Conservation (phyloP, 2,888 invertebrate species). For the Allacma fusca region DNA sequence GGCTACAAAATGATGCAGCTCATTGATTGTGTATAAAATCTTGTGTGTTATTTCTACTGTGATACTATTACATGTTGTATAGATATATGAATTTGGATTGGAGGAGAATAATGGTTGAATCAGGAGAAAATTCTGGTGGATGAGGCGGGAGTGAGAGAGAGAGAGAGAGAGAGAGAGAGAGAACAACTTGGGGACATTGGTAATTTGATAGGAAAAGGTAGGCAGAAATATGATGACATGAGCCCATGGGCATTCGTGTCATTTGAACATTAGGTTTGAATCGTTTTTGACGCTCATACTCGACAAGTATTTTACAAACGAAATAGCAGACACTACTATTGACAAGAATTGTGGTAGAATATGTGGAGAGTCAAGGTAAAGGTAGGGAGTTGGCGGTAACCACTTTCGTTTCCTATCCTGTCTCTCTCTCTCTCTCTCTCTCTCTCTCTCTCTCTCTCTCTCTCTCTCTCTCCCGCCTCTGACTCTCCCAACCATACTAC, state of each 20-base stretch:
- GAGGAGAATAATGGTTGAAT: not conserved
- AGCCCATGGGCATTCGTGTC: constrained; percentile 40
- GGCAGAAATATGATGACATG: constrained; percentile 41
- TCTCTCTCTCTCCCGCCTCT: too few species aligned
- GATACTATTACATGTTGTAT: not conserved
- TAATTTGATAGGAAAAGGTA: constrained; percentile 16
- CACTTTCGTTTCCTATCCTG: not conserved
- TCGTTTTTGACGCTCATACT: constrained; percentile 17
- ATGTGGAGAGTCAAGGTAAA: constrained; percentile 16
- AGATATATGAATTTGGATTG: not conserved
- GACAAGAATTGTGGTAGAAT: constrained; percentile 19
- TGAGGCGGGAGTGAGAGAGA: not conserved
- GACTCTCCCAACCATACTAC: too few species aligned
- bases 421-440: not conserved
- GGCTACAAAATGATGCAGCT: too few species aligned
- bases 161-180: constrained; percentile 17
- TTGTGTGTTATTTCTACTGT: too few species aligned
- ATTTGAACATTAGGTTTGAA: constrained; percentile 30
- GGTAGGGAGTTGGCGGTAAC: not conserved
- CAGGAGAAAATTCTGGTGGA: not conserved
- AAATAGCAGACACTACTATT: not conserved
- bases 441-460: not conserved
- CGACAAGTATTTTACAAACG: not conserved
- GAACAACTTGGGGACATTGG: not conserved
- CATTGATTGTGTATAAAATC: too few species aligned